Evolutionary conservation across 2,888 invertebrate genomes (phyloP).

Genomic region (Caenorhabditis sp.): DNA sequence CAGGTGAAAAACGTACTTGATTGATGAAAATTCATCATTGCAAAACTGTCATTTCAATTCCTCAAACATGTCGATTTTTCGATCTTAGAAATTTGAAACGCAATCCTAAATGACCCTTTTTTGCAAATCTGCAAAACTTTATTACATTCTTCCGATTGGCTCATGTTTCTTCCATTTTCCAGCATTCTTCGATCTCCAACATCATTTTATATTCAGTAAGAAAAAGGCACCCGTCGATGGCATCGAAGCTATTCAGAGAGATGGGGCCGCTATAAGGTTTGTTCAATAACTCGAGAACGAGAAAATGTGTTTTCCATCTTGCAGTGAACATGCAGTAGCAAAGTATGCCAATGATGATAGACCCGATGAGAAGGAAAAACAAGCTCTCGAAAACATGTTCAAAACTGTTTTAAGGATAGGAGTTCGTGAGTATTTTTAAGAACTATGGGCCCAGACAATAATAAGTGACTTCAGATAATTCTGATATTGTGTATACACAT

Average conservation of each 20-base stretch:
- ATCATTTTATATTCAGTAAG: slow-evolving; percentile 66
- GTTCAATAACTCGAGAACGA: slow-evolving; percentile 23
- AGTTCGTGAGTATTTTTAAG: slow-evolving; percentile 48
- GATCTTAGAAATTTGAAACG: no score
- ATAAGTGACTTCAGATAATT: slow-evolving; percentile 57
- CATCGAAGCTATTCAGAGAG: slow-evolving; percentile 58
- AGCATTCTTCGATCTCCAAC: slow-evolving; percentile 68
- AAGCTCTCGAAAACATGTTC: slow-evolving; percentile 59
- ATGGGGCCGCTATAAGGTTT: slow-evolving; percentile 63
- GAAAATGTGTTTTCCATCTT: slow-evolving; percentile 30
- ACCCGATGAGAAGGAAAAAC: slow-evolving; percentile 61
- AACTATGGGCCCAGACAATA: neutral
- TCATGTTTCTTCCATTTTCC: slow-evolving; percentile 25
- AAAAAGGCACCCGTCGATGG: slow-evolving; percentile 63
- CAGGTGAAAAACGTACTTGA: neutral
- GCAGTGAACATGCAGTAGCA: slow-evolving; percentile 62
- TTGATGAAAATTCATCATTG: no score
- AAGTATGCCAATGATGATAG: slow-evolving; percentile 65
- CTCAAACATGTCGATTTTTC: no score
- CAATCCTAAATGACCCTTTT: neutral
- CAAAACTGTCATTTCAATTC: no score
- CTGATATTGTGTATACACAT: slow-evolving; percentile 68
- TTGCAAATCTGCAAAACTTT: slow-evolving; percentile 26
- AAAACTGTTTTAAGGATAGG: slow-evolving; percentile 64
- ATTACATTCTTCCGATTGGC: neutral